Base-by-base conservation (phyloP, 2,888 invertebrate genomes). In the Balanococcus diminutus region DNA sequence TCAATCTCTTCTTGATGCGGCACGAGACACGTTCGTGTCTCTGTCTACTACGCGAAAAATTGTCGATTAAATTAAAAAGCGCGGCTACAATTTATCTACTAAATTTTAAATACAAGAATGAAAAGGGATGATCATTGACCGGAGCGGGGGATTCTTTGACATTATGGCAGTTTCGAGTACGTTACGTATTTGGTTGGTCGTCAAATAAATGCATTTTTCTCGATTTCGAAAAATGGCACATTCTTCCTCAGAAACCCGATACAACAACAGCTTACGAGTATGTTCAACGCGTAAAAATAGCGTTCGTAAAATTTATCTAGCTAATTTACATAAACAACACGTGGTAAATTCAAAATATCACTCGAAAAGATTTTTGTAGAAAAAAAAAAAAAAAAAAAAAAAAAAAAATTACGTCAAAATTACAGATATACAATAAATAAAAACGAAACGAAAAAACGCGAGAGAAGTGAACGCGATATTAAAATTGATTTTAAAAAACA, bases 101-200 rank as follows among this genome's bases (percentile, higher is more conserved):
- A 79, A 36, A 79, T 19, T 32, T 79, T 6, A 36, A 72, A 28
- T 72, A 83, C 31, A 42, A 61, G 28, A 16, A 28, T 8, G 39
- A 67, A 39, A 72, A 31, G 36, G 19, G 67, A 67, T n/a, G n/a
- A n/a, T n/a, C n/a, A n/a, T n/a, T n/a, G n/a, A n/a, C n/a, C n/a
- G n/a, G n/a, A n/a, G n/a, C n/a, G n/a, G n/a, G 67, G 22, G 22
- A 61, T 84, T 85, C 79, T 85, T 85, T 85, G 79, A 85, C 79
- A 79, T 85, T 46, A 79, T 85, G 85, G 85, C 85, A 85, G 85
- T 85, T 25, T 72, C 14, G 28, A 28, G 46, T 84, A 84, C 72
- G 67, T 32, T n/a, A 72, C 46, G 32, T 75, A 84, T 84, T 84
- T 46, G n/a, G n/a, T 46, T 46, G 75, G 31, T n/a, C 16, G 28